phyloP scores from a whole-genome alignment of 2,113 vertebrate genomes.

The pig (Sus scrofa) region DNA sequence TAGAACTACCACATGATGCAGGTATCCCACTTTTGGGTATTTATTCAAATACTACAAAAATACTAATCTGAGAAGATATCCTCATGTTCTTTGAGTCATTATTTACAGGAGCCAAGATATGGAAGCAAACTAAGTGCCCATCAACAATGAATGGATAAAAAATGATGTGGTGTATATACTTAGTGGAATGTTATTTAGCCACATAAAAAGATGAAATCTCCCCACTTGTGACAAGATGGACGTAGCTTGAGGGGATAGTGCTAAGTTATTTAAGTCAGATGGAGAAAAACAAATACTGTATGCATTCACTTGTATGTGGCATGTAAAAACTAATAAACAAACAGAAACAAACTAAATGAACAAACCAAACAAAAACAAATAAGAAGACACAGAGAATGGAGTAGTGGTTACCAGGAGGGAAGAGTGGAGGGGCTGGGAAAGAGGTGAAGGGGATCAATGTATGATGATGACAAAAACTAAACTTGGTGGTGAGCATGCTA shows the following conservation, averaged over 20 bases:
- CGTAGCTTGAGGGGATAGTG: neutral
- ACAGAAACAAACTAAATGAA: neutral
- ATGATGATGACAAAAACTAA: fast-evolving
- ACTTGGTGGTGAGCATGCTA: too few species aligned
- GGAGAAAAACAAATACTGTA: neutral
- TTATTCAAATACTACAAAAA: neutral
- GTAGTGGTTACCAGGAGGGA: neutral
- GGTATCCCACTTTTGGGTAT: neutral
- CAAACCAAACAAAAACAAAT: neutral
- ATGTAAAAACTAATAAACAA: neutral
- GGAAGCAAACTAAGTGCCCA: neutral
- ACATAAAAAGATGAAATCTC: too few species aligned
- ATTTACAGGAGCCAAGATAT: too few species aligned
- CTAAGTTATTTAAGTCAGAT: neutral
- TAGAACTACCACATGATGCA: neutral
- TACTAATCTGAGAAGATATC: too few species aligned
- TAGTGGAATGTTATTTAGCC: too few species aligned
- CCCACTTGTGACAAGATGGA: fast-evolving
- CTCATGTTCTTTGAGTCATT: too few species aligned
- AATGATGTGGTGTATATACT: fast-evolving
- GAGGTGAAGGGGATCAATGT: fast-evolving
- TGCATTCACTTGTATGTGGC: neutral
- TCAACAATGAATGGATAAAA: fast-evolving
- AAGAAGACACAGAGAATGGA: neutral
- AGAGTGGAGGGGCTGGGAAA: too few species aligned